Percentiles rank a stretch among this genome's conserved stretches.
Evolutionary conservation across 2,888 invertebrate species (phyloP).

Genomic region (Rhamphomyia laevipes): DNA sequence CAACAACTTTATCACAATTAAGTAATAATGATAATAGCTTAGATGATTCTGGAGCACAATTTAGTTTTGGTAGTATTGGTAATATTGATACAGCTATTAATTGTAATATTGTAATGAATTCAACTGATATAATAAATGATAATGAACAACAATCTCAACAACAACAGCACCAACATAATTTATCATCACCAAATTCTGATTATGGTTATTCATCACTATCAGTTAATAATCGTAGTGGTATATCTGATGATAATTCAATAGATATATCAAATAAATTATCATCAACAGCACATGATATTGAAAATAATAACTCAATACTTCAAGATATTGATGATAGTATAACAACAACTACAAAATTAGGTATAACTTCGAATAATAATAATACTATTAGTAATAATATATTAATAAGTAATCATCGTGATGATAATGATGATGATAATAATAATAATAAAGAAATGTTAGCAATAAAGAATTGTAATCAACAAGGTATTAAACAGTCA

Average conservation of each 20-base stretch:
- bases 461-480: too few species aligned
- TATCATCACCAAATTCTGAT: slow-evolving; percentile 13
- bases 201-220: slow-evolving; percentile 14
- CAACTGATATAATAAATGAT: slow-evolving; percentile 22
- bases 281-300: slow-evolving; percentile 1
- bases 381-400: not conserved
- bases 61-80: slow-evolving; percentile 13
- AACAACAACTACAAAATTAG: slow-evolving; percentile 1
- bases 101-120: slow-evolving; percentile 22
- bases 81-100: slow-evolving; percentile 14
- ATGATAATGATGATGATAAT: not conserved
- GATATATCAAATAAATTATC: slow-evolving; percentile 22
- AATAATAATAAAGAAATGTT: slow-evolving; percentile 1
- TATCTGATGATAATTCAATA: slow-evolving; percentile 19
- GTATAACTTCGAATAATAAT: slow-evolving; percentile 6
- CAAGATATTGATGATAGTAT: not conserved
- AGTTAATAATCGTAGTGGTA: slow-evolving; percentile 10
- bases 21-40: slow-evolving; percentile 13
- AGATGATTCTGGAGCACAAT: slow-evolving; percentile 27
- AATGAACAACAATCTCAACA: slow-evolving; percentile 3
- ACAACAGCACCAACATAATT: slow-evolving; percentile 15
- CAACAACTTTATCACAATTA: slow-evolving; percentile 7
- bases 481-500: too few species aligned
- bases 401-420: not conserved
- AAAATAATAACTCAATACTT: slow-evolving; percentile 5